Evolutionary conservation across 2,797 vertebrate species (phyloP).

Genomic region (Gallinago solitaria): DNA sequence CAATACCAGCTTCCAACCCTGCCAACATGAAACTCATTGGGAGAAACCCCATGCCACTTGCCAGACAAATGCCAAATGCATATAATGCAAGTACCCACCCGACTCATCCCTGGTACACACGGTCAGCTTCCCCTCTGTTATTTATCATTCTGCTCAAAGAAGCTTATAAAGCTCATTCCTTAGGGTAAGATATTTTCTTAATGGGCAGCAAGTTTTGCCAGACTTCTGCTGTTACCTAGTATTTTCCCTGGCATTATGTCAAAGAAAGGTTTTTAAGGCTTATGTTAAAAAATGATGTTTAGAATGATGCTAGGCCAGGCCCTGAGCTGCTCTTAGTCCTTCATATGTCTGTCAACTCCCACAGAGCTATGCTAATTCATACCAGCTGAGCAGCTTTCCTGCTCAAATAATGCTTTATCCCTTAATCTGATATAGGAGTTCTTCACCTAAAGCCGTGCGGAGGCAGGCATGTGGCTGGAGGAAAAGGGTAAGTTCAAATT

Average conservation of each 20-base stretch:
- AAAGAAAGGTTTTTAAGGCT: constrained; percentile 20
- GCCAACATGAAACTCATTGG: not conserved
- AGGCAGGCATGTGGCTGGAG: not conserved
- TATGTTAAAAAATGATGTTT: constrained; percentile 32
- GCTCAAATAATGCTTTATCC: not conserved
- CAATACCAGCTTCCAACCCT: not conserved
- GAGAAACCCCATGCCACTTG: not conserved
- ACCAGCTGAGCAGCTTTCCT: constrained; percentile 39
- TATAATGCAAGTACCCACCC: not conserved
- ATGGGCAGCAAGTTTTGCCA: not conserved
- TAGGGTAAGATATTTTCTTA: not conserved
- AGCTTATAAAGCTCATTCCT: not conserved
- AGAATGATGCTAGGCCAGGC: constrained; percentile 17
- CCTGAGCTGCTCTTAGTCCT: constrained; percentile 33
- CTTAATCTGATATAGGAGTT: constrained; percentile 4
- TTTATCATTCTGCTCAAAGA: not conserved
- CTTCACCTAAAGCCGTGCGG: not conserved
- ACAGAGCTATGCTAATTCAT: constrained; percentile 37
- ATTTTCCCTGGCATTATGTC: not conserved
- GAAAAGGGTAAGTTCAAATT: not conserved
- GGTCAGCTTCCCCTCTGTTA: not conserved
- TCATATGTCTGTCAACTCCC: not conserved
- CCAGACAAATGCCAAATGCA: not conserved
- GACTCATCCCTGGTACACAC: not conserved
- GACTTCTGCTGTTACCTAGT: not conserved